Percentiles rank a stretch among this genome's conserved stretches.
Conservation (phyloP, 2,797 vertebrate species). For the Sebastes hopkinsi region DNA sequence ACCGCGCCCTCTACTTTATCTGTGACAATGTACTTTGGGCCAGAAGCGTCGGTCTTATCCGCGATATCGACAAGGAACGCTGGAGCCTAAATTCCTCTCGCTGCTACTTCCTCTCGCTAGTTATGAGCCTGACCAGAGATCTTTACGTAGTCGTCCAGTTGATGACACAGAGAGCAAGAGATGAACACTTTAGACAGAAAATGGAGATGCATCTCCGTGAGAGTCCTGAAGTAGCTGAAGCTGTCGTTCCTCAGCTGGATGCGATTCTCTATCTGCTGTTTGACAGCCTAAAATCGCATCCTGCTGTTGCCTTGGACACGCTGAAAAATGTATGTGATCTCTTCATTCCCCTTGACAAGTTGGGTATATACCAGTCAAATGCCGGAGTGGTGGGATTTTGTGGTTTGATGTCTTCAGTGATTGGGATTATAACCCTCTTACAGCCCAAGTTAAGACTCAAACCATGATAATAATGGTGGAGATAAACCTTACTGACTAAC, state of each 20-base stretch:
- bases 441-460: conserved; percentile 88
- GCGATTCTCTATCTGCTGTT: conserved; percentile 82
- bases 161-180: conserved; percentile 76
- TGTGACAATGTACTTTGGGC: conserved; percentile 92
- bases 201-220: conserved; percentile 54
- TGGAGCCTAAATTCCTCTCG: conserved; percentile 87
- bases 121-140: conserved; percentile 87
- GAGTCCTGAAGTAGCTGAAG: conserved; percentile 55
- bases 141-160: conserved; percentile 84
- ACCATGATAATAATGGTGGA: conserved; percentile 37
- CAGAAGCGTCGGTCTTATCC: conserved; percentile 81
- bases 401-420: conserved; percentile 91
- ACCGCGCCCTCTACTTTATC: conserved; percentile 89
- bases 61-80: conserved; percentile 80
- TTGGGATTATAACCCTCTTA: conserved; percentile 87
- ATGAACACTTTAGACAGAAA: conserved; percentile 64
- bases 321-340: conserved; percentile 94
- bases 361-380: conserved; percentile 88
- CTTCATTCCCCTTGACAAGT: conserved; percentile 87
- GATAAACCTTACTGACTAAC: not conserved
- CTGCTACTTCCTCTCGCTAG: conserved; percentile 87
- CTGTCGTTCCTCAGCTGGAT: conserved; percentile 78
- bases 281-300: conserved; percentile 83
- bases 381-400: conserved; percentile 89
- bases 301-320: conserved; percentile 87